These are phyloP conservation scores for Acrocephalus scirpaceus DNA, from an alignment of 2,797 vertebrate genomes.

Conservation along the genomic window DNA sequence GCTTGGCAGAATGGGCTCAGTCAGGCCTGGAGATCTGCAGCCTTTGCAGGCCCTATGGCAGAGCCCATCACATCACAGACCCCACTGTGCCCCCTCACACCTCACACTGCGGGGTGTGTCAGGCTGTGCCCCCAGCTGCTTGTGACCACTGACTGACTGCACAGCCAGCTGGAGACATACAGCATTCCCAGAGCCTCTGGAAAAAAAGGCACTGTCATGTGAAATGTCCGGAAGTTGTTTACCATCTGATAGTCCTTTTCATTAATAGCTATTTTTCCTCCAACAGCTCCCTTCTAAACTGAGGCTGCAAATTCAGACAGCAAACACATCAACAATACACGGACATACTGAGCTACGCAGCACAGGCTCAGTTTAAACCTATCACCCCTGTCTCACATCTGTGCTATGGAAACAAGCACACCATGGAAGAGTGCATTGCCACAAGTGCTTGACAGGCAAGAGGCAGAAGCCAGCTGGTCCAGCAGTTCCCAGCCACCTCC, in stretches of 20 bases:
- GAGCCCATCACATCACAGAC: not conserved
- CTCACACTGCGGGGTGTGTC: fast-evolving
- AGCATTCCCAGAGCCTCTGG: not conserved
- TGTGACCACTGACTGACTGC: not conserved
- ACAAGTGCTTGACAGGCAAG: not conserved
- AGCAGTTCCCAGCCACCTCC: not conserved
- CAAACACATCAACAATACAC: not conserved
- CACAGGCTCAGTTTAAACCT: not conserved
- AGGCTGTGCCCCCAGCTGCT: not conserved
- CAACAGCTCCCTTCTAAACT: not conserved
- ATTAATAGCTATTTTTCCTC: not conserved
- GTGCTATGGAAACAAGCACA: not conserved
- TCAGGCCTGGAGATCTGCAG: too few species aligned
- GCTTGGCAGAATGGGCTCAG: not conserved
- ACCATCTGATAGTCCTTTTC: not conserved
- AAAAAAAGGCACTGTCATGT: not conserved
- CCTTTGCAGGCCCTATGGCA: fast-evolving
- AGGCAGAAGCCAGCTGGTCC: not conserved
- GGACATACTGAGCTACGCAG: fast-evolving
- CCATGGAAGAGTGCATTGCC: not conserved
- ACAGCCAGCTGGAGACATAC: not conserved
- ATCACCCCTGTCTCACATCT: not conserved
- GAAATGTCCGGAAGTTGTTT: not conserved
- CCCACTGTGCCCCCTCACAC: fast-evolving
- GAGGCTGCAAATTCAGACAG: not conserved